Evolutionary conservation across 2,888 invertebrate genomes (phyloP), one percentile per base, ranked within the genome.

Genomic region (Arctia plantaginis): DNA sequence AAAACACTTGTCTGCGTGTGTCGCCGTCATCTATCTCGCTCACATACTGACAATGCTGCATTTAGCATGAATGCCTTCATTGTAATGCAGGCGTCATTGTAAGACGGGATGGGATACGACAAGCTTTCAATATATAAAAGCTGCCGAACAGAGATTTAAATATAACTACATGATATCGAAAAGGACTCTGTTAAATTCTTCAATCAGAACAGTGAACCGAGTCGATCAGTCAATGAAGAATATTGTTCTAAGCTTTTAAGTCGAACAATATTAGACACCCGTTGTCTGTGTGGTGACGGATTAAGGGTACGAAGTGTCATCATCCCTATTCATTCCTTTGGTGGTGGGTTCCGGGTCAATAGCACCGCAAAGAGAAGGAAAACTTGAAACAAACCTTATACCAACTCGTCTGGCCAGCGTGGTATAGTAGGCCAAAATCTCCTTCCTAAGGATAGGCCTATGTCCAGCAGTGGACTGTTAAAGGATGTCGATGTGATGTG

Each of bases 21-120:
- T 44, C 70, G 72, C 64, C 67, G 72, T 80, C 76, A 81, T 82
- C 79, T 77, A 77, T 85, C 79, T 80, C 71, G 71, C 64, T 66
- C 71, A 64, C 76, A 66, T 62, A 80, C 73, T 69, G 70, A 83
- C 77, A 82, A 82, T 77, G 67, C 74, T 65, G 69, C 73, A 69
- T 75, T 77, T 72, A 74, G 71, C 77, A 75, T 89, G 86, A 90
- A 90, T 88, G 84, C 83, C 73, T 82, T 87, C 87, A 90, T 90
- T 90, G 87, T 89, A 77, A 90, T 86, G 85, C 89, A 79, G 85
- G 76, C 85, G 74, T 82, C 86, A 75, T 80, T 75, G 80, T 78
- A 79, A 27, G 59, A 73, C 66, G 18, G 80, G 83, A 81, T 79
- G 80, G 81, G 72, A 80, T 73, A 80, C 80, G 81, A 81, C 84